These are phyloP conservation scores for Aplocera efformata DNA, from an alignment of 2,888 invertebrate genomes.

Conservation along the genomic window DNA sequence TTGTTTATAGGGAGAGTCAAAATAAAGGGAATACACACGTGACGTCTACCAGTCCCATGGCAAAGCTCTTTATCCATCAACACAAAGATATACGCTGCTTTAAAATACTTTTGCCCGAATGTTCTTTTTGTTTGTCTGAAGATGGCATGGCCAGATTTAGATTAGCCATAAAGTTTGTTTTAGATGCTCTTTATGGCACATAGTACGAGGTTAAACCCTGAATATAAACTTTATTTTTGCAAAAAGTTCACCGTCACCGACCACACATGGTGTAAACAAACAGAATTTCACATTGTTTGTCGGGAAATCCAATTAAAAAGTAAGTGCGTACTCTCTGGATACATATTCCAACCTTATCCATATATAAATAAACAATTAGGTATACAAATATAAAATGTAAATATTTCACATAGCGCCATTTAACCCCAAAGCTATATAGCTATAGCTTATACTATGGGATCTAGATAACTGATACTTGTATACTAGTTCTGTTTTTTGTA, in stretches of 20 bases:
- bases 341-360: slow-evolving; percentile 2
- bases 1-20: slow-evolving; percentile 5
- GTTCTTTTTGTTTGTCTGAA: too few relatives aligned
- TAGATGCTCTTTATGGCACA: too few relatives aligned
- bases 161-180: neutral
- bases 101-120: too few relatives aligned
- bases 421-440: too few relatives aligned
- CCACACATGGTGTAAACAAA: slow-evolving; percentile 17
- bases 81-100: neutral
- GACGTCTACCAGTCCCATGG: neutral
- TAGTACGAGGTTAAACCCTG: neutral
- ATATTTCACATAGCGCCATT: too few relatives aligned
- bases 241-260: slow-evolving; percentile 5
- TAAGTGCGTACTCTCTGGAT: slow-evolving; percentile 9
- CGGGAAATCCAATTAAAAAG: slow-evolving; percentile 17
- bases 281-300: slow-evolving; percentile 17
- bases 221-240: neutral
- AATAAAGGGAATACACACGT: neutral
- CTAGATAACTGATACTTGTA: too few relatives aligned
- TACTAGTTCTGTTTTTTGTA: too few relatives aligned
- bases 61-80: slow-evolving; percentile 1
- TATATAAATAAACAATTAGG: slow-evolving; percentile 4
- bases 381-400: slow-evolving; percentile 3
- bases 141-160: neutral
- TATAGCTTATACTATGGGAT: too few relatives aligned